phyloP scores from a whole-genome alignment of 2,797 vertebrate species.

The Tragelaphus oryx region DNA sequence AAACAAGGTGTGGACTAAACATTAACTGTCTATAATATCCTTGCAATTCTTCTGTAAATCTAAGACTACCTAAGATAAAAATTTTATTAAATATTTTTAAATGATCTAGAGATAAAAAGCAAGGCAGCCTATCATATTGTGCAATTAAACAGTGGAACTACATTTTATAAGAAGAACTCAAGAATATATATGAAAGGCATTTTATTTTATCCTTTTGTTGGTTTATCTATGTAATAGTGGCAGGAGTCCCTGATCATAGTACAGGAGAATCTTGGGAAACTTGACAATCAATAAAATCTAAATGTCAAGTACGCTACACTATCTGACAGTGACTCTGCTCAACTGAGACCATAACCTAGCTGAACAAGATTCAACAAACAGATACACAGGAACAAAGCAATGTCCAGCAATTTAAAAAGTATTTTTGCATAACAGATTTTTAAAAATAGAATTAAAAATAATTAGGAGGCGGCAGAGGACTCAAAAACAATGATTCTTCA shows the following conservation, averaged over 20 bases:
- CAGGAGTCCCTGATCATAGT: neutral
- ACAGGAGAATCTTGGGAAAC: neutral
- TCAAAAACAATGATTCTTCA: neutral
- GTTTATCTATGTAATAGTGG: neutral
- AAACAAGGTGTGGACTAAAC: too few relatives aligned
- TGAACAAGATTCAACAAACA: neutral
- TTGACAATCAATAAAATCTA: neutral
- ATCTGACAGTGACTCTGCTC: neutral
- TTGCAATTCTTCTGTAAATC: too few relatives aligned
- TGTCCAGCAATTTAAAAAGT: neutral
- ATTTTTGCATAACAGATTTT: neutral
- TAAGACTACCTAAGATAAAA: neutral
- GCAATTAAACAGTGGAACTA: neutral
- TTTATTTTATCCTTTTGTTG: neutral
- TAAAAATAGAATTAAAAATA: neutral
- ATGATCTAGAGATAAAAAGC: neutral
- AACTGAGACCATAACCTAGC: neutral
- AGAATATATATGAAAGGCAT: neutral
- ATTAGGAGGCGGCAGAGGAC: neutral
- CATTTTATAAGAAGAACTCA: neutral
- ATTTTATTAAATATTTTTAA: neutral
- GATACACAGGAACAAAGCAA: neutral
- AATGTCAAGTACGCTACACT: neutral
- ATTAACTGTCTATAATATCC: too few relatives aligned
- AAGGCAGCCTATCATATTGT: neutral